Conservation (phyloP, 2,113 vertebrate species). For the Eupsittula cactorum region DNA sequence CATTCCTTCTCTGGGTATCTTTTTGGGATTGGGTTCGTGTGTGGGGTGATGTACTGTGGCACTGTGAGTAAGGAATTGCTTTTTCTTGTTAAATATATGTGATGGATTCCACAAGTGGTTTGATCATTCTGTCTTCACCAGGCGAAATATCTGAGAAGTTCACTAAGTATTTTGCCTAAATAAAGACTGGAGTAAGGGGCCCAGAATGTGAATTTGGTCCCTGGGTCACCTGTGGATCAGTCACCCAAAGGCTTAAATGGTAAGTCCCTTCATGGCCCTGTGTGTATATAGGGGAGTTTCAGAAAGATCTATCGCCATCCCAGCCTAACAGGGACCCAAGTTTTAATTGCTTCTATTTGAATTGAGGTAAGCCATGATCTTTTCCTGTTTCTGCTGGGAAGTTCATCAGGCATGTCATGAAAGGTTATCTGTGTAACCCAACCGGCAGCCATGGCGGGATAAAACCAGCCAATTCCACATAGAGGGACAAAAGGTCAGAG, state of each 20-base stretch:
- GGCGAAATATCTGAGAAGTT: neutral
- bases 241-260: neutral
- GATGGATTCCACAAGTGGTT: neutral
- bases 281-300: neutral
- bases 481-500: constrained; percentile 61
- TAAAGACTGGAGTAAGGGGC: neutral
- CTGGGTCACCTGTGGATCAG: neutral
- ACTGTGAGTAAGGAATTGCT: neutral
- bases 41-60: neutral
- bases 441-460: neutral
- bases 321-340: neutral
- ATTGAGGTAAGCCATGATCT: neutral
- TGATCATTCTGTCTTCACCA: neutral
- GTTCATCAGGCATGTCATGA: neutral
- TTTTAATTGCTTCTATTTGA: neutral
- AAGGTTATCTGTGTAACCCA: constrained; percentile 39
- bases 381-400: constrained; percentile 8
- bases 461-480: neutral
- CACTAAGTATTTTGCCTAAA: neutral
- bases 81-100: neutral
- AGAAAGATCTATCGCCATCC: neutral
- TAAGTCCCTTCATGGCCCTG: neutral
- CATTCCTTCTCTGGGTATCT: neutral
- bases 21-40: neutral
- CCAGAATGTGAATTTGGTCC: neutral